Base-by-base conservation (phyloP, 2,797 vertebrate genomes). In the Coregonus suidteri region DNA sequence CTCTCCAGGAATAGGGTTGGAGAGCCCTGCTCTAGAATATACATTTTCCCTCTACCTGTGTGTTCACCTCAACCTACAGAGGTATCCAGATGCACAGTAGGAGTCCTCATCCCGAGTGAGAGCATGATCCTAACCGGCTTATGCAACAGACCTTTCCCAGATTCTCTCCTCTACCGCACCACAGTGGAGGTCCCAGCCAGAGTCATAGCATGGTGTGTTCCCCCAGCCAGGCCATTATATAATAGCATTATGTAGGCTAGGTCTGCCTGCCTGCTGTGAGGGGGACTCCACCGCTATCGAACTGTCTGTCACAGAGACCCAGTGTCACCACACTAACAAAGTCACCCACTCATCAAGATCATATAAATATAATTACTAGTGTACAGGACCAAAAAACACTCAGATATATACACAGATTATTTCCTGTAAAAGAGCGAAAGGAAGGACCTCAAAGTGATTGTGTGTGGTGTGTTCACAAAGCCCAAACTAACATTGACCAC, bases 121-220 rank as follows among this genome's bases (percentile, higher is more conserved):
- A 86, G 75, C 76, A 18, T 62, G 81, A 81, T 78, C 82, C 83
- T 79, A 87, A 88, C 83, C 78, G 81, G 75, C 82, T 91, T 86
- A 86, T 81, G 83, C 88, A 91, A 87, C 85, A 76, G 81, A 88
- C 87, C 80, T 67, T 71, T 35, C n/a, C 37, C 41, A 7, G 41
- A 14, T 54, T 64, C 52, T 41, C 66, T 59, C 59, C 41, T 47
- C 41, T 47, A 0, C 41, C 41, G 7, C 41, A 47, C 41, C 41
- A 47, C 41, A 47, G 41, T 47, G 41, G 41, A 11, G 9, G 41
- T 0, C 7, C 41, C 41, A 47, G 41, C 11, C 53, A 25, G 47
- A 81, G 75, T 77, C 77, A 68, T 35, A 7, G 9, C 37, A n/a
- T 13, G 13, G 81, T 52, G 14, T 79, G 77, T 82, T 72, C 20